Base-by-base conservation (phyloP, 1,140 invertebrate species). In the Teleogryllus occipitalis region DNA sequence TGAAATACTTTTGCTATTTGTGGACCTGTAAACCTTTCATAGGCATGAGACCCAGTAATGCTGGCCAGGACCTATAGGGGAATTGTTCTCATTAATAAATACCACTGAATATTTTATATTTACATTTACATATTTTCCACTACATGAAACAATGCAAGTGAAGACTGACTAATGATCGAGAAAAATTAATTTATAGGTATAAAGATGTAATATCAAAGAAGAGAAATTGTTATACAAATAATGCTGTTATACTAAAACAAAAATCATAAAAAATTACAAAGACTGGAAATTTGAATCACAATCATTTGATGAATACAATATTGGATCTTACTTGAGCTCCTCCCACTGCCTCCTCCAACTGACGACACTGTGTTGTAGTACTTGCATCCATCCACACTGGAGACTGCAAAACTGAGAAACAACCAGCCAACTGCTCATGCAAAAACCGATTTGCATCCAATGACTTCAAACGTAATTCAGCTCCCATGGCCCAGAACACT, bases 351-450 rank as follows among this genome's bases (percentile, higher is more conserved):
- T 92, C 89, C 86, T 98, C 96, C 73, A 98, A 85, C 79, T 92
- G 86, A 74, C 87, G 85, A 85, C 97, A 98, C 82, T 98, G 92
- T 74, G 89, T 86, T 0, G 88, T 90, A 0, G 97, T 98, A 81
- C 95, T 97, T 0, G 94, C 93, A 86, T 99, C 97, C 96, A 98
- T 97, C 97, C 97, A 99, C 47, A 98, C 91, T 0, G 97, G 97
- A n/a, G 95, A 95, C 79, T 95, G 89, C 0, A 89, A 85, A 4
- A 96, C 83, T 15, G 94, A 91, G 86, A 99, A 99, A 8, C 88
- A 89, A 18, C 89, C 89, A 0, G 90, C 90, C 15, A 98, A 87
- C 86, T 98, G 95, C 76, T 94, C 91, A 86, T 97, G 93, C 21
- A 98, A 85, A 85, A 95, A 95, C 83, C 93, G 91, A 12, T 90